Percentiles rank a stretch among this genome's conserved stretches.
Evolutionary conservation across 2,888 invertebrate genomes (phyloP).

Genomic region (Lobophora halterata): DNA sequence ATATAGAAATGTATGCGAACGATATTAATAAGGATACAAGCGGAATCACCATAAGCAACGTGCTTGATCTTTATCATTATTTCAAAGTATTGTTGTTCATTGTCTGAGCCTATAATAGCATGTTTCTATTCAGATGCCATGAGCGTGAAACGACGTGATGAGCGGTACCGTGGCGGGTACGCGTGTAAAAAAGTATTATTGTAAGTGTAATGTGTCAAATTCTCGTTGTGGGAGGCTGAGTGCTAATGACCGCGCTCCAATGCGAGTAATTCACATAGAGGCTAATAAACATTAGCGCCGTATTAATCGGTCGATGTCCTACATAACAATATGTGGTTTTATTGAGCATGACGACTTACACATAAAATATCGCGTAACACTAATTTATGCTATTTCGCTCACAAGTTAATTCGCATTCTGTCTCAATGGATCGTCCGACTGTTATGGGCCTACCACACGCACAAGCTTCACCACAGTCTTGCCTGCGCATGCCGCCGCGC

Average conservation of each 20-base stretch:
- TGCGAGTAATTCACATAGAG: constrained; percentile 33
- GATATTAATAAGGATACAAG: background rate
- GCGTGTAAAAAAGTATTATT: constrained; percentile 27
- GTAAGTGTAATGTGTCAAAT: constrained; percentile 34
- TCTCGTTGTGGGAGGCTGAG: constrained; percentile 51
- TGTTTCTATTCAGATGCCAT: constrained; percentile 25
- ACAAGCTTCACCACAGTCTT: too few species aligned
- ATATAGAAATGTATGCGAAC: too few species aligned
- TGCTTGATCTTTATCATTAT: constrained; percentile 5
- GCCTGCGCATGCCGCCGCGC: too few species aligned
- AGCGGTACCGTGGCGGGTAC: constrained; percentile 24
- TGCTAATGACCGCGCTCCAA: constrained; percentile 55
- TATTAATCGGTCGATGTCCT: constrained; percentile 9
- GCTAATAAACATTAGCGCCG: constrained; percentile 33
- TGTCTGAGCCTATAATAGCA: constrained; percentile 18
- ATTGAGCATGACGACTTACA: constrained; percentile 20
- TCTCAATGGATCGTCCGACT: too few species aligned
- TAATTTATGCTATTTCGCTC: background rate
- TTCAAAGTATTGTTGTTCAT: constrained; percentile 19
- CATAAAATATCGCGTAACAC: constrained; percentile 3
- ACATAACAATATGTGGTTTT: constrained; percentile 7
- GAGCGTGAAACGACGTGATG: constrained; percentile 23
- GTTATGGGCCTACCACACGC: too few species aligned
- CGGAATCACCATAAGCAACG: constrained; percentile 1
- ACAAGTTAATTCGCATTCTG: too few species aligned